Evolutionary conservation across 1,140 invertebrate genomes (phyloP).

Genomic region (Hycleus phaleratus): DNA sequence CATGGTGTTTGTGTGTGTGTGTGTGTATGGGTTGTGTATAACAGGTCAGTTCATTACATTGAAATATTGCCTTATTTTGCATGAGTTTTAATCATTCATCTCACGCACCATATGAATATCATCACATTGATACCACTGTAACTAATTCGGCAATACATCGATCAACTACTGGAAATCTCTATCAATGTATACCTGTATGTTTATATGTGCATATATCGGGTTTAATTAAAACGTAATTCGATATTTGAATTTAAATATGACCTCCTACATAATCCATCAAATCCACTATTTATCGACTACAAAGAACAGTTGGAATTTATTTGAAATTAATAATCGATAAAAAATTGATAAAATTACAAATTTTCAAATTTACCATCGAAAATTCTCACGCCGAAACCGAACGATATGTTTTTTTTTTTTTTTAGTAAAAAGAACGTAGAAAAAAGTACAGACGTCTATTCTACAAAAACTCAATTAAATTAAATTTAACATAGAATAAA

Average conservation of each 20-base stretch:
- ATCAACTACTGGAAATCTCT: conserved; percentile 11
- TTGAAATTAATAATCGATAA: too few relatives aligned
- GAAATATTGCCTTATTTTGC: conserved; percentile 26
- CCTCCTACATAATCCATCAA: conserved; percentile 12
- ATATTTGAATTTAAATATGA: conserved; percentile 23
- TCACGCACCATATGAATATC: conserved; percentile 21
- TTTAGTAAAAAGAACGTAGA: not conserved
- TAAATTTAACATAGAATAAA: conserved; percentile 33
- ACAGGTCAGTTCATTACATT: conserved; percentile 21
- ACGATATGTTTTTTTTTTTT: too few relatives aligned
- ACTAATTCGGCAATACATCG: conserved; percentile 25
- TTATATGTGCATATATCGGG: conserved; percentile 7
- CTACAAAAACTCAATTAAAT: conserved; percentile 33
- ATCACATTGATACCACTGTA: conserved; percentile 19
- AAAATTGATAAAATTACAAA: too few relatives aligned
- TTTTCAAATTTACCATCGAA: too few relatives aligned
- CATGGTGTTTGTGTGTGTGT: too few relatives aligned
- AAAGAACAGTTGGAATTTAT: too few relatives aligned
- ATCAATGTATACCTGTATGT: too few relatives aligned
- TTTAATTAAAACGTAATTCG: conserved; percentile 27
- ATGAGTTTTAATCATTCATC: conserved; percentile 21
- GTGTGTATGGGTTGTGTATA: not conserved
- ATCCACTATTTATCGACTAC: not conserved
- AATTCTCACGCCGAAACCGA: too few relatives aligned
- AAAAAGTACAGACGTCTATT: conserved; percentile 1